Conservation (phyloP, 2,797 vertebrate genomes). For the Malacoctenus gilli region DNA sequence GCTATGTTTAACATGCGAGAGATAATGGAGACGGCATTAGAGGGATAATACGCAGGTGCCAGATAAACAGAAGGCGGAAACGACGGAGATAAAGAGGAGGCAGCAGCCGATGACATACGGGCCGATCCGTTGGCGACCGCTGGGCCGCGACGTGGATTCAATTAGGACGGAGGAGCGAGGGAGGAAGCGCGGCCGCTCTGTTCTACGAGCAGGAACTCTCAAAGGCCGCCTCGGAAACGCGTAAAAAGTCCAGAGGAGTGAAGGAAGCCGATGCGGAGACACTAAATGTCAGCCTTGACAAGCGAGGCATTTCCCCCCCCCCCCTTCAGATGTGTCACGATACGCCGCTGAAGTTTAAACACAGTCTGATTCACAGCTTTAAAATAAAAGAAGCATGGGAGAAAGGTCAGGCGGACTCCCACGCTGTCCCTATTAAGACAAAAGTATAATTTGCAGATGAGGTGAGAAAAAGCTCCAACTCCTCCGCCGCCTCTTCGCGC, state of each 20-base stretch:
- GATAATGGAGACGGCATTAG: conserved; percentile 56
- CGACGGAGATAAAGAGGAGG: conserved; percentile 44
- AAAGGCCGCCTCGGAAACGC: too few species aligned
- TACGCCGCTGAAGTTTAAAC: conserved; percentile 4
- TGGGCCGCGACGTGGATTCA: conserved; percentile 11
- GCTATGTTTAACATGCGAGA: conserved; percentile 38
- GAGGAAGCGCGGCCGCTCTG: neutral
- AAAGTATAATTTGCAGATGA: conserved; percentile 15
- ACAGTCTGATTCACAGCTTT: conserved; percentile 2
- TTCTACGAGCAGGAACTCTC: too few species aligned
- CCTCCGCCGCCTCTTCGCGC: neutral
- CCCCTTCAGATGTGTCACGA: neutral
- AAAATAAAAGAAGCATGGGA: conserved; percentile 27
- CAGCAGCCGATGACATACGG: conserved; percentile 32
- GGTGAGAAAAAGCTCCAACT: conserved; percentile 15
- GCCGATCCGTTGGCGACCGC: conserved; percentile 32
- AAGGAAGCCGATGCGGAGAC: neutral
- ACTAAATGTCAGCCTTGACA: neutral
- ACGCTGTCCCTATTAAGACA: conserved; percentile 8
- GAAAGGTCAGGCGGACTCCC: conserved; percentile 25
- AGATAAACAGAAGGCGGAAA: conserved; percentile 58
- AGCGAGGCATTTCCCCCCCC: too few species aligned
- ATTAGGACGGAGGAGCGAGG: conserved; percentile 14
- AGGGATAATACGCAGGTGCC: conserved; percentile 33
- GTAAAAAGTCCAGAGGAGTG: too few species aligned